Conservation (phyloP, 1,140 invertebrate species). For the Nasonia longicornis region DNA sequence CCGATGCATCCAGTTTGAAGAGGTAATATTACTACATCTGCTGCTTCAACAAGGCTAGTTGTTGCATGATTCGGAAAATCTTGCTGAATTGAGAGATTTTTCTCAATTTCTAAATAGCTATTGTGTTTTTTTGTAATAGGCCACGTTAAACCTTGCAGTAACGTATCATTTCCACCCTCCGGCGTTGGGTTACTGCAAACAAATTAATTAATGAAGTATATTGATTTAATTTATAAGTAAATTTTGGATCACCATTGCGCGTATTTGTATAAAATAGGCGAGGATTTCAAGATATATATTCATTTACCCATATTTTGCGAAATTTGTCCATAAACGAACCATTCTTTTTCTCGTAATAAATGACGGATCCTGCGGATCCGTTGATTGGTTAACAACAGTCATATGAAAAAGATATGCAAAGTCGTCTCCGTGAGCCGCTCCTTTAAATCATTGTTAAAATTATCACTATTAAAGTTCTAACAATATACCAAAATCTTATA, state of each 20-base stretch:
- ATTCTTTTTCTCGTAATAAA: slow-evolving; percentile 57
- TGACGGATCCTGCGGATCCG: slow-evolving; percentile 28
- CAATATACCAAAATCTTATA: not conserved
- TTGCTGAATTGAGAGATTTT: not conserved
- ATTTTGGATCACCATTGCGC: not conserved
- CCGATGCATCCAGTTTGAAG: not conserved
- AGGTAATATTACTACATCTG: not conserved
- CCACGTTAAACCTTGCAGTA: slow-evolving; percentile 36
- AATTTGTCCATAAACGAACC: slow-evolving; percentile 67
- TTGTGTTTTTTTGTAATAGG: not conserved
- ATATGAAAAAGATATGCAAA: slow-evolving; percentile 49
- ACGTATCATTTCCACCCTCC: not conserved
- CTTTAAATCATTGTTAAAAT: slow-evolving; percentile 34
- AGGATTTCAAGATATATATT: not conserved
- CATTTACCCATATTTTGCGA: slow-evolving; percentile 51
- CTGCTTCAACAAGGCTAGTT: not conserved
- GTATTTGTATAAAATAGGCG: not conserved
- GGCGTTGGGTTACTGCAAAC: slow-evolving; percentile 50
- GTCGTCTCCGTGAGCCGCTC: slow-evolving; percentile 49
- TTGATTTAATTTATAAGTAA: not conserved
- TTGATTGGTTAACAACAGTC: not conserved
- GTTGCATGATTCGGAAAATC: not conserved
- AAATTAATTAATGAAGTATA: not conserved
- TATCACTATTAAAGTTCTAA: not conserved
- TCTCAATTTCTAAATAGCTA: slow-evolving; percentile 27